These are phyloP conservation scores for Lithophane ornitopus DNA, from an alignment of 2,888 invertebrate genomes.

Conservation along the genomic window DNA sequence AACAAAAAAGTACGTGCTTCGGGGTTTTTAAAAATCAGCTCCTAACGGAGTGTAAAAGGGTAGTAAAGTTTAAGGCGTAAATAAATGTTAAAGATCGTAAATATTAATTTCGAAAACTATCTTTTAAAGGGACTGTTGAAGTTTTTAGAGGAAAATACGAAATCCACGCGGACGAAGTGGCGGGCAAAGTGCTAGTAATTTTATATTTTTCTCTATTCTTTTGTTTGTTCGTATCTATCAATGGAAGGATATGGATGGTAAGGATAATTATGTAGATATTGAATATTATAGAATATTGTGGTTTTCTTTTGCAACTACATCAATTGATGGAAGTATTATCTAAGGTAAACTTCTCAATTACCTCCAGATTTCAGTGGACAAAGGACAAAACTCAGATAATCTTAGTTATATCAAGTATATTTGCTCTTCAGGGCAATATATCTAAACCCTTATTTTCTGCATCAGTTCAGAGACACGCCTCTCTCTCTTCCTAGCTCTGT, in stretches of 20 bases:
- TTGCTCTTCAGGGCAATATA: background rate
- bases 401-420: conserved; percentile 7
- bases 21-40: too few species aligned
- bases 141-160: too few species aligned
- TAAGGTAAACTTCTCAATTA: background rate
- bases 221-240: background rate
- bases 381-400: conserved; percentile 1
- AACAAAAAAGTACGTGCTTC: too few species aligned
- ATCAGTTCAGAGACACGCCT: background rate
- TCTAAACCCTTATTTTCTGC: conserved; percentile 2
- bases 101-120: too few species aligned
- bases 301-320: background rate
- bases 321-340: background rate
- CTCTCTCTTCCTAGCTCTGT: too few species aligned
- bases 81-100: too few species aligned
- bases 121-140: too few species aligned
- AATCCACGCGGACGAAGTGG: too few species aligned
- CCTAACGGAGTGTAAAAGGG: too few species aligned
- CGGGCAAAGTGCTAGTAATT: too few species aligned
- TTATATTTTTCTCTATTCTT: conserved; percentile 7
- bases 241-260: background rate
- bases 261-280: background rate
- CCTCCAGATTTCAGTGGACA: too few species aligned
- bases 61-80: too few species aligned
- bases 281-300: background rate